Evolutionary conservation across 2,888 invertebrate species (phyloP), one percentile per base, ranked within the genome.

Genomic region (Poecilus cupreus): DNA sequence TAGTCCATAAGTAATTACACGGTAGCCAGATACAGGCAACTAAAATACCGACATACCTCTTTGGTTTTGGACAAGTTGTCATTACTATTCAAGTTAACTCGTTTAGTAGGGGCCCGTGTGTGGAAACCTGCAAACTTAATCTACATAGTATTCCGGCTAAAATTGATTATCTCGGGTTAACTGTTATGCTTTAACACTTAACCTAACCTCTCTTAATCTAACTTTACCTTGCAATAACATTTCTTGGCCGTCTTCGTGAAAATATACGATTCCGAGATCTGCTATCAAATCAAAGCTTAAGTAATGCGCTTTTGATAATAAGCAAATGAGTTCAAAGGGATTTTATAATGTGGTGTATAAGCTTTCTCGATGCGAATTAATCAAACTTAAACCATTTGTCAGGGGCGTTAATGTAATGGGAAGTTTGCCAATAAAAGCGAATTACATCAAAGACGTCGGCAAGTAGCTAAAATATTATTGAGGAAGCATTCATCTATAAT

Each of bases 371-470:
- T 1, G 20, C 37, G n/a, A 39, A 68, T 68, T 68, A 68, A 68
- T 68, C 68, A 68, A 37, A 68, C 16, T 39, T 68, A 68, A 39
- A 68, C 68, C 68, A 68, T 68, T 68, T 68, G 68, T 68, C 68
- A 68, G 68, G 13, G 13, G 37, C 39, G 43, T 32, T 68, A 68
- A 68, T 68, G 68, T 68, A 20, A 39, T 68, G 20, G 64, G 39
- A 39, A 37, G 37, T 43, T 68, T 68, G 37, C 68, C 68, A 68
- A 68, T 68, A 68, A 68, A 64, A 68, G 37, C 18, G 68, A 20
- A 68, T 68, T 68, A 39, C 43, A 68, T 68, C 68, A 68, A 68
- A 68, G 68, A 68, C 37, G 10, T 3, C 16, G n/a, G 39, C 37
- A 60, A 60, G 60, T 60, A 60, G 60, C 60, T 60, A 11, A 60